A percentile compares a stretch with the other conserved stretches of the same genome.
Evolutionary conservation across 2,888 invertebrate genomes (phyloP).

Genomic region (Xiphydria camelus): DNA sequence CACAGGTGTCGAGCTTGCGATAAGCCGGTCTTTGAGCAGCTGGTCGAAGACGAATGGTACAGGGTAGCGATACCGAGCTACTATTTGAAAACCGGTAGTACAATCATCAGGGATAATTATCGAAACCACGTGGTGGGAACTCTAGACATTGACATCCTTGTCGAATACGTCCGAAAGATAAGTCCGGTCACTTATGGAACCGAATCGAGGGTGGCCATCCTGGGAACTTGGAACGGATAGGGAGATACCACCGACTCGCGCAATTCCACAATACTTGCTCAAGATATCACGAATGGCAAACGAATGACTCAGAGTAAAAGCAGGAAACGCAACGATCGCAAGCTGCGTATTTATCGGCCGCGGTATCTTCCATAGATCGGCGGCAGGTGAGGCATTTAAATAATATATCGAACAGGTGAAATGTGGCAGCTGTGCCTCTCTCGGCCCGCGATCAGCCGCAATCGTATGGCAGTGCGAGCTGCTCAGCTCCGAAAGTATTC

Average conservation of each 20-base stretch:
- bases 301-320: not conserved
- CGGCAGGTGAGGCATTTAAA: conserved; percentile 49
- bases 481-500: too few relatives aligned
- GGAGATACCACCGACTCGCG: not conserved
- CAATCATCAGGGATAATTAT: conserved; percentile 60
- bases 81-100: conserved; percentile 68
- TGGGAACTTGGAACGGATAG: not conserved
- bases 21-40: conserved; percentile 66
- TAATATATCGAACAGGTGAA: conserved; percentile 50
- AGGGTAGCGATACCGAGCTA: conserved; percentile 66
- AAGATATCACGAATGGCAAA: not conserved
- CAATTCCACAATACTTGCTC: not conserved
- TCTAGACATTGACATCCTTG: conserved; percentile 63
- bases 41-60: conserved; percentile 65
- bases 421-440: conserved; percentile 47
- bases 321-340: not conserved
- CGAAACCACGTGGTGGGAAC: conserved; percentile 59
- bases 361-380: conserved; percentile 41
- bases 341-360: conserved; percentile 9
- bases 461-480: too few relatives aligned
- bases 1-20: conserved; percentile 66
- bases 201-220: conserved; percentile 61
- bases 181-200: conserved; percentile 60
- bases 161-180: conserved; percentile 60
- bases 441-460: conserved; percentile 22